phyloP scores from a whole-genome alignment of 2,113 vertebrate species.

The Penelope pileata region DNA sequence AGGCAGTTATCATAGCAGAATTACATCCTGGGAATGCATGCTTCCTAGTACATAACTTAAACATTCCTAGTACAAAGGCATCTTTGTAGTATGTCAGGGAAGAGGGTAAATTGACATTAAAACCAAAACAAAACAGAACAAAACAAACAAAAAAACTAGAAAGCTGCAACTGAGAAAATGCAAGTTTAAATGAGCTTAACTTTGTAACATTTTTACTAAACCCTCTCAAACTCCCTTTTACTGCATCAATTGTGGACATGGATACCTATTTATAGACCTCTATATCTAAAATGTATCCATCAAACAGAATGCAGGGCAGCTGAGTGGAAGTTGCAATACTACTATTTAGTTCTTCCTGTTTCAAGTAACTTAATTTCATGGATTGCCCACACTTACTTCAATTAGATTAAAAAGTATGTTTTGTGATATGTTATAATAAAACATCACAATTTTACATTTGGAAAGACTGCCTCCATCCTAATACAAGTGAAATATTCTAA shows the following conservation, averaged over 20 bases:
- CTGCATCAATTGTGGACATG: neutral
- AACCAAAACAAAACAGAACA: neutral
- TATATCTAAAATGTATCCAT: neutral
- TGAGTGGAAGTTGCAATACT: neutral
- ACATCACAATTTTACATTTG: neutral
- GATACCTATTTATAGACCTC: neutral
- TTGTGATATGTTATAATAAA: neutral
- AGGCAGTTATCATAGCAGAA: slow-evolving; percentile 54
- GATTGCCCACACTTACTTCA: neutral
- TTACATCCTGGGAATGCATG: slow-evolving; percentile 15
- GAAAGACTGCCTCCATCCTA: neutral
- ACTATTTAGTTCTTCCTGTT: neutral
- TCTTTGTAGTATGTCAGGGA: neutral
- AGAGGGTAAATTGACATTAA: neutral
- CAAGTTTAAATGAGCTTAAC: neutral
- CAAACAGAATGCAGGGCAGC: neutral
- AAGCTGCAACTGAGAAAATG: neutral
- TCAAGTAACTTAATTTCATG: neutral
- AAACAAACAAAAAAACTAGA: no score
- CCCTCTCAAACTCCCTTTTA: neutral
- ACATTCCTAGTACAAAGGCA: neutral
- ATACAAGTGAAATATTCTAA: neutral
- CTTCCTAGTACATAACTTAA: neutral
- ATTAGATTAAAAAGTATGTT: neutral
- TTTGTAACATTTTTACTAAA: neutral